Conservation (phyloP, 2,113 vertebrate genomes). For the Macquaria ambigua region DNA sequence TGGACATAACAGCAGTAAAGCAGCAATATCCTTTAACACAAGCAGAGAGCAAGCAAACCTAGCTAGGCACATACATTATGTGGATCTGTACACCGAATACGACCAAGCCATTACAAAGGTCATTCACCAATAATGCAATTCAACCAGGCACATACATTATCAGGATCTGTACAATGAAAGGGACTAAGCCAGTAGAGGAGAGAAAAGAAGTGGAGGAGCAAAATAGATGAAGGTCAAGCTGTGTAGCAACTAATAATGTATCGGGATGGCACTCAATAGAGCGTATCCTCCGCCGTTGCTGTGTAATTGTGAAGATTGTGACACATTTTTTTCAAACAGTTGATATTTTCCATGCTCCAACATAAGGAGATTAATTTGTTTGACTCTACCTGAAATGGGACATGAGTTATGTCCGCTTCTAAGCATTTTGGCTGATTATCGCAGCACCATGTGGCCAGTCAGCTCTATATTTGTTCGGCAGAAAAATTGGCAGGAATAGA, state of each 20-base stretch:
- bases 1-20: neutral
- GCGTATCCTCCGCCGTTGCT: neutral
- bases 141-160: conserved; percentile 54
- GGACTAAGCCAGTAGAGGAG: neutral
- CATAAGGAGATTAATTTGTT: neutral
- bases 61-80: conserved; percentile 51
- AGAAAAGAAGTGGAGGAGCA: conserved; percentile 7
- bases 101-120: conserved; percentile 44
- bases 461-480: conserved; percentile 31
- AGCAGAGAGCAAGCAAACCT: conserved; percentile 18
- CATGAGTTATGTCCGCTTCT: neutral
- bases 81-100: conserved; percentile 35
- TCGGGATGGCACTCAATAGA: conserved; percentile 23
- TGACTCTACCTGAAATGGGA: conserved; percentile 17
- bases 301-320: conserved; percentile 12
- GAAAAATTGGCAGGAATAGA: conserved; percentile 34
- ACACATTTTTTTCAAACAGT: neutral
- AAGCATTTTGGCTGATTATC: conserved; percentile 30
- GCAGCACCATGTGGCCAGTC: conserved; percentile 40
- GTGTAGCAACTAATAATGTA: conserved; percentile 30
- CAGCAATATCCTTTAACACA: conserved; percentile 14
- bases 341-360: conserved; percentile 3
- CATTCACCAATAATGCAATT: conserved; percentile 52
- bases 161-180: conserved; percentile 45
- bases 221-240: conserved; percentile 57